These are phyloP conservation scores for Stratiomys singularior DNA, from an alignment of 2,888 invertebrate species.

Conservation along the genomic window DNA sequence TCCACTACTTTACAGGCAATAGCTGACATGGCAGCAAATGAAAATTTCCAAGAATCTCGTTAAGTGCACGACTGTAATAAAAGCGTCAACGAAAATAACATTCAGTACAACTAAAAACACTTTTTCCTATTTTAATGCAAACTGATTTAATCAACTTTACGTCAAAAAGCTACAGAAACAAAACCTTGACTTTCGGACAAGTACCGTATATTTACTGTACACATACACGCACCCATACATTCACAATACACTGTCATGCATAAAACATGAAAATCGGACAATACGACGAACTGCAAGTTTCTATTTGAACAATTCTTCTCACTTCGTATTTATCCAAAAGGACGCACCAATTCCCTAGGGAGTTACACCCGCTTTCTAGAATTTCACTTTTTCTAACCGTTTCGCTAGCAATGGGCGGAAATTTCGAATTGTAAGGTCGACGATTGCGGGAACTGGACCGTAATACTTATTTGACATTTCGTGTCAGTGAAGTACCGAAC, in stretches of 20 bases:
- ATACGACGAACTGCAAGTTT: neutral
- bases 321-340: neutral
- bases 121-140: neutral
- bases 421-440: neutral
- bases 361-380: neutral
- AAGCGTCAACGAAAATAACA: neutral
- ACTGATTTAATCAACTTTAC: neutral
- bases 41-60: neutral
- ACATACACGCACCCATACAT: conserved; percentile 36
- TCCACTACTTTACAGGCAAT: conserved; percentile 11
- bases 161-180: conserved; percentile 15
- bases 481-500: neutral
- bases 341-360: neutral
- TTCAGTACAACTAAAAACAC: neutral
- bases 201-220: conserved; percentile 22
- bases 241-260: conserved; percentile 32
- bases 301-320: conserved; percentile 14
- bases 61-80: neutral
- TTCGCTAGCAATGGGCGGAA: neutral
- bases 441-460: conserved; percentile 10
- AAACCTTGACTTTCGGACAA: conserved; percentile 17
- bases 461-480: conserved; percentile 34
- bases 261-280: conserved; percentile 22
- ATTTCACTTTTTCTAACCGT: neutral
- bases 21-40: conserved; percentile 44